Evolutionary conservation across 1,140 invertebrate species (phyloP).

Genomic region (Gryon sp.): DNA sequence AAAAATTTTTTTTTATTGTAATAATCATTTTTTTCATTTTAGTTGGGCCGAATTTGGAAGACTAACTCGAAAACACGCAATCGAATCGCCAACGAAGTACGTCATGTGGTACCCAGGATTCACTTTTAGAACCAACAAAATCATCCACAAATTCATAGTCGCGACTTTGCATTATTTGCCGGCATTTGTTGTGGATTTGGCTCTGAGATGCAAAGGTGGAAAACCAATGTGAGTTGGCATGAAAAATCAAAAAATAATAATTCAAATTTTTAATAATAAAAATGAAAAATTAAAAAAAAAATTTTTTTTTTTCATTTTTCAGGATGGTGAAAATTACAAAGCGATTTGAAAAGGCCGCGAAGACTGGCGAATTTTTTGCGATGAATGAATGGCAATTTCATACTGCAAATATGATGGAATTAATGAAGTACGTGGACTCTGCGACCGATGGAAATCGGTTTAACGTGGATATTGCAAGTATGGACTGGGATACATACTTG

Average conservation of each 20-base stretch:
- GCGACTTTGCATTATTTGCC: constrained; percentile 88
- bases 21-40: no score
- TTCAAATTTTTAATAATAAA: background rate
- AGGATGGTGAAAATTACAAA: constrained; percentile 92
- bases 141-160: constrained; percentile 86
- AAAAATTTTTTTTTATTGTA: no score
- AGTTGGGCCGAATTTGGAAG: constrained; percentile 89
- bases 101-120: constrained; percentile 93
- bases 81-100: constrained; percentile 88
- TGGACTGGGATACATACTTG: constrained; percentile 86
- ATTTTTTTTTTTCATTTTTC: constrained; percentile 28
- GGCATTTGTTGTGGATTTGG: constrained; percentile 87
- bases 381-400: constrained; percentile 92
- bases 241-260: constrained; percentile 43
- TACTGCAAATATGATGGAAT: constrained; percentile 85
- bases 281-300: constrained; percentile 10
- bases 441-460: constrained; percentile 83
- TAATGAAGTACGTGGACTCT: constrained; percentile 82
- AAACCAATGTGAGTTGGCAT: constrained; percentile 86
- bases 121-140: constrained; percentile 86
- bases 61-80: constrained; percentile 85
- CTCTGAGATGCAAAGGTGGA: constrained; percentile 84
- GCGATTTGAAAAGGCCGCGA: constrained; percentile 87
- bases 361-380: constrained; percentile 92
- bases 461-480: constrained; percentile 80